Base-by-base conservation (phyloP, 2,797 vertebrate species). In the Aratinga solstitialis region DNA sequence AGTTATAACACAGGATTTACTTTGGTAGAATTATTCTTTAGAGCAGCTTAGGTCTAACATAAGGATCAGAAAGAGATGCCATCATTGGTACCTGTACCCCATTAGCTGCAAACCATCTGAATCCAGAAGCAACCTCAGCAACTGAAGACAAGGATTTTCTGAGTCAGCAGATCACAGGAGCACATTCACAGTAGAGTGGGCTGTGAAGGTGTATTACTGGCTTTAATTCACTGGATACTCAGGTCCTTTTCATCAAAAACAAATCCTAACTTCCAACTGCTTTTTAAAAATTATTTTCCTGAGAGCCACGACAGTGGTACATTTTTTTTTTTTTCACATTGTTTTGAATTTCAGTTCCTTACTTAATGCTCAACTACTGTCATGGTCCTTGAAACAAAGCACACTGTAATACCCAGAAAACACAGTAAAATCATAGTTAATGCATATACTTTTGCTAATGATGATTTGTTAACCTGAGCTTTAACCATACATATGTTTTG, bases 281-380 rank as follows among this genome's bases (percentile, higher is more conserved):
- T 68, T 78, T 72, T 78, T 5, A 13, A 42, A 34, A 50, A 26
- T 51, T 54, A 0, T 45, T 79, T 50, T 77, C 17, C 21, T 59
- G 23, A 63, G 19, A 66, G 27, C 11, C 0, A 0, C 50, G 15
- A 8, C 18, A n/a, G 3, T 3, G 13, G 26, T 43, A 48, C 56
- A 8, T 50, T 11, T 2, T 67, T 84, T 56, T 56, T 56, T 56
- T 54, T 40, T n/a, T 74, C 74, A 30, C 7, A 40, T 56, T 61
- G n/a, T 2, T 38, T 84, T 63, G 8, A 24, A 66, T 42, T 80
- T 93, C 24, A 38, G 1, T 80, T 53, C 40, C 20, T 77, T 58
- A 14, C 5, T 43, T 65, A 16, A 72, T 29, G 40, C 4, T 56
- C 24, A 45, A 7, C 6, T 36, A 10, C 8, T 58, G 8, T 34